Base-by-base conservation (phyloP, 2,888 invertebrate genomes). In the Himalopsyche tibetana region DNA sequence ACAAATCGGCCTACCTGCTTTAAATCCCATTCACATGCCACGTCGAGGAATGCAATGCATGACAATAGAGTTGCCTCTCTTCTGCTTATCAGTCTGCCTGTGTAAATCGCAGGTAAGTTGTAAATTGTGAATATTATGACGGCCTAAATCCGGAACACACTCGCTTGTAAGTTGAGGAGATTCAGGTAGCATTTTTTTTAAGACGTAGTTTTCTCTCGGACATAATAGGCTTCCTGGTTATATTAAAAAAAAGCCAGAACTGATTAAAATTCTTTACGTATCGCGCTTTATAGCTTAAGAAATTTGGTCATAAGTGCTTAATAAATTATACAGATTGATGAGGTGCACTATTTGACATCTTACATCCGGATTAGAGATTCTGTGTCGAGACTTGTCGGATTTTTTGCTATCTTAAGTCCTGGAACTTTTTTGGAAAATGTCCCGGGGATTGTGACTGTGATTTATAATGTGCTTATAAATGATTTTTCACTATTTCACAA, bases 41-140 rank as follows among this genome's bases (percentile, higher is more conserved):
- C 74, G 74, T 74, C 11, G 74, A 74, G 74, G 74, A 74, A 74
- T 74, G 74, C 36, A 12, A 28, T 38, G 74, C 74, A 74, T 74
- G 9, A 36, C 74, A 74, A 74, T 74, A 74, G 28, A 74, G 36
- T 1, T 36, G 28, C 36, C 74, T 74, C 74, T n/a, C 28, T 74
- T 36, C 74, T 51, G 51, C 51, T 74, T 74, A 74, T 74, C 74
- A 74, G 74, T 74, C 36, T 38, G 74, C 12, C 12, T 12, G 74
- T 74, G 74, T 74, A 74, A 74, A 74, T 74, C 74, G 36, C 74
- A 74, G 74, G 74, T 38, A 74, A 74, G 74, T 74, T 74, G 74
- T 74, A 74, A 74, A 74, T 74, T 74, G 74, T 36, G 74, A 74
- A 74, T 74, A 74, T 74, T 74, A 74, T 74, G 74, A 74, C 36